phyloP scores from a whole-genome alignment of 2,888 invertebrate species.

The Gari tellinella region DNA sequence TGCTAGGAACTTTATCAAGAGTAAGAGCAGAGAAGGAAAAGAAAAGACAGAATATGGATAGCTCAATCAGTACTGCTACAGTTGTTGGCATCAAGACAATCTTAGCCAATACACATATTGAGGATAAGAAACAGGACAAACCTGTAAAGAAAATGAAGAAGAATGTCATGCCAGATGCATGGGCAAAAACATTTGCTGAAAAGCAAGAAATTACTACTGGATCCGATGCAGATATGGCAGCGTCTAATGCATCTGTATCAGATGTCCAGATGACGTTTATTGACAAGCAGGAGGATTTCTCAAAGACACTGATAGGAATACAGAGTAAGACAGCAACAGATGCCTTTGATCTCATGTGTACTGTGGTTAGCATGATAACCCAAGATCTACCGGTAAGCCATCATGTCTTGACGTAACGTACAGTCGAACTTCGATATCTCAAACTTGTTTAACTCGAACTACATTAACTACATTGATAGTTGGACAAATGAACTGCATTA shows the following conservation, averaged over 20 bases:
- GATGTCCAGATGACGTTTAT: conserved; percentile 16
- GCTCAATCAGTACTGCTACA: not conserved
- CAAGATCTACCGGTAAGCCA: too few relatives aligned
- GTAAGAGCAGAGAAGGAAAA: conserved; percentile 24
- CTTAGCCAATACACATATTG: conserved; percentile 25
- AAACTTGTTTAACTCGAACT: too few relatives aligned
- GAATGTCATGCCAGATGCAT: not conserved
- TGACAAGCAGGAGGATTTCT: conserved; percentile 20
- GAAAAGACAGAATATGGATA: not conserved
- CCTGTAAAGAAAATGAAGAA: conserved; percentile 8
- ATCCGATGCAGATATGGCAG: not conserved
- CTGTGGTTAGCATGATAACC: too few relatives aligned
- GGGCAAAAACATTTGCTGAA: not conserved
- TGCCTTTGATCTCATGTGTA: conserved; percentile 54
- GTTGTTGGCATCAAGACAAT: conserved; percentile 31
- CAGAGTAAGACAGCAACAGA: conserved; percentile 44
- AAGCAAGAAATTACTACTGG: too few relatives aligned
- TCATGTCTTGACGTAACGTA: too few relatives aligned
- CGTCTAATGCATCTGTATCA: conserved; percentile 31
- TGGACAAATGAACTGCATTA: too few relatives aligned
- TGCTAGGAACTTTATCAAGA: conserved; percentile 51
- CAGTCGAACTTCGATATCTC: too few relatives aligned
- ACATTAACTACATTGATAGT: too few relatives aligned
- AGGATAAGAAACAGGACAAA: conserved; percentile 4
- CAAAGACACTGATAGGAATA: conserved; percentile 38